Conservation (phyloP, 2,797 vertebrate species). For the Morelia viridis region DNA sequence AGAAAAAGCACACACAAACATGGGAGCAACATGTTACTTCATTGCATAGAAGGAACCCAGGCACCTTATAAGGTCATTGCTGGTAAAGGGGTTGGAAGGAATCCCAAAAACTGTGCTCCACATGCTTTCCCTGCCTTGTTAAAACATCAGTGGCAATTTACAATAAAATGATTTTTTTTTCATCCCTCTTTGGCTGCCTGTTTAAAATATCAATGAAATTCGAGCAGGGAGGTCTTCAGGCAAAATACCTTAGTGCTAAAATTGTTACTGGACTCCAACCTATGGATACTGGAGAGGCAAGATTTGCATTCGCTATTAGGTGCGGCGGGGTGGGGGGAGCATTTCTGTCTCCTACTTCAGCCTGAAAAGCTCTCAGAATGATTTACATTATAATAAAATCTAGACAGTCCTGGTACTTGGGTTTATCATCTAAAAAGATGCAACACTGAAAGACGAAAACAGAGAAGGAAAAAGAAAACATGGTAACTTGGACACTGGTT, state of each 20-base stretch:
- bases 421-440: not conserved
- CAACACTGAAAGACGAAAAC: not conserved
- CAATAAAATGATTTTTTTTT: not conserved
- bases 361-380: not conserved
- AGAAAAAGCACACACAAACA: not conserved
- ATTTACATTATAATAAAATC: not conserved
- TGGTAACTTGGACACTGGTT: not conserved
- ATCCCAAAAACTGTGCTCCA: not conserved
- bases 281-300: not conserved
- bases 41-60: not conserved
- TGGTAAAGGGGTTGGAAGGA: not conserved
- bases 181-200: not conserved
- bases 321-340: not conserved
- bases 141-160: not conserved
- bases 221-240: not conserved
- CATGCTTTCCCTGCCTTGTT: not conserved
- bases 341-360: not conserved
- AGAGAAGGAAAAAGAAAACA: not conserved
- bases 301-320: not conserved
- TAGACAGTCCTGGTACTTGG: not conserved
- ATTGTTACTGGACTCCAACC: not conserved
- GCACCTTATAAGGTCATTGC: not conserved
- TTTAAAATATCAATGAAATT: not conserved
- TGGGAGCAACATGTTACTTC: not conserved
- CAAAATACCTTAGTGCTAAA: not conserved